Conservation (phyloP, 1,140 invertebrate species). For the Dryas iulia region DNA sequence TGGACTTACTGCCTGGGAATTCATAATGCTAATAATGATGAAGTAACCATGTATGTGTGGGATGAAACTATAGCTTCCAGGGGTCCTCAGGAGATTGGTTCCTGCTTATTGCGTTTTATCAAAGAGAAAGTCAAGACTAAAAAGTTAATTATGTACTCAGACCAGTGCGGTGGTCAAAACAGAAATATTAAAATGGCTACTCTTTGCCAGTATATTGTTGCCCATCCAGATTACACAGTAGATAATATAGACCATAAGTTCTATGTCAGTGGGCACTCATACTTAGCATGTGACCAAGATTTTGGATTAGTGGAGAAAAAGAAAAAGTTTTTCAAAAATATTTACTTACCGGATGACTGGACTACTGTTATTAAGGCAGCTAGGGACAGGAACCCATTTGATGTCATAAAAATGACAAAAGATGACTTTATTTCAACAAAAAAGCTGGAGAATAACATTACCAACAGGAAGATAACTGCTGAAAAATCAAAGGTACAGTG, state of each 20-base stretch:
- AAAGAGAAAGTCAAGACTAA: conserved; percentile 16
- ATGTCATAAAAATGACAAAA: conserved; percentile 15
- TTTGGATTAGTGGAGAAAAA: conserved; percentile 21
- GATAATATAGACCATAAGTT: conserved; percentile 16
- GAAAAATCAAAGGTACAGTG: conserved; percentile 13
- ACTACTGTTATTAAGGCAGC: conserved; percentile 13
- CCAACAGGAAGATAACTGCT: conserved; percentile 17
- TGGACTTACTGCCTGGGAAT: conserved; percentile 28
- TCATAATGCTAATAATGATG: conserved; percentile 19
- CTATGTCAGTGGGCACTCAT: conserved; percentile 3
- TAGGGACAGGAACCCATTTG: conserved; percentile 13
- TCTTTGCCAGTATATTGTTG: conserved; percentile 10
- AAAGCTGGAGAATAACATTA: conserved; percentile 13
- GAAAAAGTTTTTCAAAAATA: conserved; percentile 15
- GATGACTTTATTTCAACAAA: conserved; percentile 11
- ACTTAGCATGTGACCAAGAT: conserved; percentile 4
- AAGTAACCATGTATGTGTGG: conserved; percentile 23
- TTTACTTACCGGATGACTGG: conserved; percentile 17
- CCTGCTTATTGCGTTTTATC: conserved; percentile 18
- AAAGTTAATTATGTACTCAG: conserved; percentile 21
- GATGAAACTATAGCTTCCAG: conserved; percentile 24
- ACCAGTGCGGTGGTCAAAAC: conserved; percentile 15
- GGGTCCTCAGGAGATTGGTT: conserved; percentile 21
- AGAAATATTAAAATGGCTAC: too few relatives aligned
- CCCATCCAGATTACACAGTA: conserved; percentile 7